Base-by-base conservation (phyloP, 92 coral and sea anemone genomes). In the Epizoanthus illoricatus region DNA sequence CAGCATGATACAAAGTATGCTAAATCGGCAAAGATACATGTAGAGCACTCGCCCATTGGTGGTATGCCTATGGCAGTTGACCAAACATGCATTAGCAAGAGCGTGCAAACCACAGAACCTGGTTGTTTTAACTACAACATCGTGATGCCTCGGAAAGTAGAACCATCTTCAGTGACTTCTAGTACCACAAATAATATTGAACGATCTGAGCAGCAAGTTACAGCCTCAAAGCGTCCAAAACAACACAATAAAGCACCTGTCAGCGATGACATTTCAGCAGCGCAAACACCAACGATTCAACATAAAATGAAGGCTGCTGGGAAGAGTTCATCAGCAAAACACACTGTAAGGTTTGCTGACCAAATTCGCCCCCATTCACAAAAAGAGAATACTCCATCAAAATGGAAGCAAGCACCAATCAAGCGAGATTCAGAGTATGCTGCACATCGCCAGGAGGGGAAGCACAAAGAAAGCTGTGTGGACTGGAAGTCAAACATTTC, bases 281-380 rank as follows among this genome's bases (percentile, higher is more conserved):
- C 49, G 19, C 36, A 54, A 42, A 5, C n/a, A 24, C 1, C 52
- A 74, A 74, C 5, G 49, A 16, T 24, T 7, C 45, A 17, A 24
- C 6, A 24, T 57, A 15, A 36, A 18, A 10, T 36, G 66, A 74
- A 56, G 12, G 62, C 57, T 64, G 57, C 12, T 41, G 76, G 17
- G 5, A 49, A 47, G 42, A 18, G 21, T 19, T 20, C 80, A 28
- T 21, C 61, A 10, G 33, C 24, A 64, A 74, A 58, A 21, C 64
- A 74, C 24, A 28, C 64, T 3, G 80, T 74, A 20, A 56, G 66
- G 21, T 74, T 74, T 57, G 64, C 80, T 23, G 80, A 74, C 80
- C 65, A 74, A 57, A 18, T 8, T 55, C 66, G 7, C n/a, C 24
- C 66, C 6, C 52, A 4, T 71, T 71, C 76, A 6, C 65, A 12